Evolutionary conservation across 2,797 vertebrate genomes (phyloP).

Genomic region (Acanthis flammea): DNA sequence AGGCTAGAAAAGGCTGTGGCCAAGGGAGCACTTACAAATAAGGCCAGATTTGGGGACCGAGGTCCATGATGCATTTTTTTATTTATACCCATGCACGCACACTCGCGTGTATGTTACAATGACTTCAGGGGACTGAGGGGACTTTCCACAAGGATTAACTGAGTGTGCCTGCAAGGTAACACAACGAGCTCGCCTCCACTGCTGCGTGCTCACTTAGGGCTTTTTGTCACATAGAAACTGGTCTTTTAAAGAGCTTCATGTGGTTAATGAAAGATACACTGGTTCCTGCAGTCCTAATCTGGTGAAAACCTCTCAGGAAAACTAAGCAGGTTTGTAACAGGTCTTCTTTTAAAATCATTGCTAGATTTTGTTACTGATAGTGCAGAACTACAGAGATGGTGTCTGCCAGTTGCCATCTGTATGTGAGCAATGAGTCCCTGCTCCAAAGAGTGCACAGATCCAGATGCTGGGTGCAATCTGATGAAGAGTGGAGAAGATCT

Average conservation of each 20-base stretch:
- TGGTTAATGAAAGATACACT: neutral
- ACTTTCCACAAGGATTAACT: conserved; percentile 73
- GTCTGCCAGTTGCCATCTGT: neutral
- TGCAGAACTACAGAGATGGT: too few species aligned
- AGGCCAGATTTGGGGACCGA: conserved; percentile 63
- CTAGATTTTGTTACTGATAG: neutral
- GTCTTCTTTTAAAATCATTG: neutral
- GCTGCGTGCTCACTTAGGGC: neutral
- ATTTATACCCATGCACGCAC: conserved; percentile 76
- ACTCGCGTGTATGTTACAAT: conserved; percentile 60
- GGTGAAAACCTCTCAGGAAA: neutral
- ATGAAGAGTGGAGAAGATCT: neutral
- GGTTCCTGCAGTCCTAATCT: neutral
- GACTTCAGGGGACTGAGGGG: conserved; percentile 74
- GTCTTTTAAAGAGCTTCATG: neutral
- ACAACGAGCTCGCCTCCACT: neutral
- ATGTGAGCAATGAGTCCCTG: neutral
- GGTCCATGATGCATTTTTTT: conserved; percentile 75
- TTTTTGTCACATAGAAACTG: neutral
- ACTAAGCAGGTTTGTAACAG: neutral
- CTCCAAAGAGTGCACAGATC: neutral
- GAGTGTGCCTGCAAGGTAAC: conserved; percentile 54
- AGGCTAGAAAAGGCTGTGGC: conserved; percentile 53
- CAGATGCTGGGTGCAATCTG: neutral
- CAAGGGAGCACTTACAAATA: conserved; percentile 66